Evolutionary conservation across 92 coral and sea anemone genomes (phyloP), one percentile per base, ranked within the genome.

Genomic region (Zoanthus sansibaricus): DNA sequence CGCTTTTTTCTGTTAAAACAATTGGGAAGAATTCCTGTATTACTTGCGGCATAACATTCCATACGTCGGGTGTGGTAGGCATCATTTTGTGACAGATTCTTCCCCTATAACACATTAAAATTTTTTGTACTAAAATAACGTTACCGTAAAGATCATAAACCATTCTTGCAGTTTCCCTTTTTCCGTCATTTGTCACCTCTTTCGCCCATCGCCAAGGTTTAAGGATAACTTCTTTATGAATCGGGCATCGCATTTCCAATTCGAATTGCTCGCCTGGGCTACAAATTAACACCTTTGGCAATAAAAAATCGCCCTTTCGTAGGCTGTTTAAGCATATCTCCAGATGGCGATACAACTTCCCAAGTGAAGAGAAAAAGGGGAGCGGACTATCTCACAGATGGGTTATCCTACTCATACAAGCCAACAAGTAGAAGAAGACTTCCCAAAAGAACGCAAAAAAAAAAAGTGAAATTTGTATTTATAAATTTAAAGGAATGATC

Each of bases 21-120:
- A 80, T 16, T 55, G 90, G 92, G 68, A 90, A 90, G 87, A 45
- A 78, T 7, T 44, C 89, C 72, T 79, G 82, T 7, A 86, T 58
- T 30, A 9, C 45, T 5, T 8, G 8, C 0, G 90, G 90, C 74
- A 86, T 13, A 21, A n/a, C 0, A n/a, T 90, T 71, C 31, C 64
- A 48, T 3, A 86, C 76, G 67, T 90, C 92, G 3, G 92, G n/a
- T n/a, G n/a, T n/a, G n/a, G n/a, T 55, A 20, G 76, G 17, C 46
- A 30, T 14, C 18, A 90, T 79, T 56, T 42, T 83, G 78, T 89
- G 88, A 18, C 75, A 55, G 42, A 67, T 14, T 58, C 91, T 83
- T 74, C 87, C 84, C 12, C 48, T 58, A 68, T 54, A 70, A 76
- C 90, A 87, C 0, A 59, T 47, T 62, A 74, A 6, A 74, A 47